Base-by-base conservation (phyloP, 2,888 invertebrate genomes). In the Dermolepida albohirtum region DNA sequence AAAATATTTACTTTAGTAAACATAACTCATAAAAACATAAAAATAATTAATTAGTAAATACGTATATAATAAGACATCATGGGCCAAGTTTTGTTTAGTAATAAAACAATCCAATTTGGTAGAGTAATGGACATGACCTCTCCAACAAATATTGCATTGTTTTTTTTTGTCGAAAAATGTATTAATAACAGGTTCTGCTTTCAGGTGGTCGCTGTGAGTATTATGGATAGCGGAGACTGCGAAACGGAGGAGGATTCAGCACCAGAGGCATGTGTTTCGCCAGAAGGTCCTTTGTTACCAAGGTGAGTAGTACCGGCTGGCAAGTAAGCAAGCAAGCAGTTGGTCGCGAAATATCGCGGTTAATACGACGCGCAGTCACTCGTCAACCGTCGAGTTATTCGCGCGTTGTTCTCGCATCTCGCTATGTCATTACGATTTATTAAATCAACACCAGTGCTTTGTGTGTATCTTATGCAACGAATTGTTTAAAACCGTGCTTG, bases 181-280 rank as follows among this genome's bases (percentile, higher is more conserved):
- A 44, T n/a, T 57, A 57, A 59, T 44, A 14, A 29, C 44, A 41
- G 27, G 14, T 59, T 27, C 29, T 59, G 47, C 17, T 59, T 59
- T 59, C 59, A 59, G 59, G 44, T 59, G 44, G 66, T 51, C 43
- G 47, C 41, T 76, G 74, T 71, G 73, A 71, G 74, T 72, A 77
- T 72, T 68, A 81, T 81, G 81, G 81, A 80, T 71, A 80, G 78
- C 74, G 77, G 79, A 16, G 81, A 81, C 73, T 80, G 79, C 74
- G 81, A 83, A 73, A 81, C 82, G 44, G 83, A 82, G 74, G 82
- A 81, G 73, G 82, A 83, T 72, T 80, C 81, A 27, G 79, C 82
- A 70, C 82, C 82, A 74, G 82, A 82, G 77, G 78, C 80, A 75
- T 82, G 81, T 78, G 79, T 81, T 41, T 81, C 82, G 50, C 81